phyloP scores from a whole-genome alignment of 2,888 invertebrate genomes.

The Apodemia zela region DNA sequence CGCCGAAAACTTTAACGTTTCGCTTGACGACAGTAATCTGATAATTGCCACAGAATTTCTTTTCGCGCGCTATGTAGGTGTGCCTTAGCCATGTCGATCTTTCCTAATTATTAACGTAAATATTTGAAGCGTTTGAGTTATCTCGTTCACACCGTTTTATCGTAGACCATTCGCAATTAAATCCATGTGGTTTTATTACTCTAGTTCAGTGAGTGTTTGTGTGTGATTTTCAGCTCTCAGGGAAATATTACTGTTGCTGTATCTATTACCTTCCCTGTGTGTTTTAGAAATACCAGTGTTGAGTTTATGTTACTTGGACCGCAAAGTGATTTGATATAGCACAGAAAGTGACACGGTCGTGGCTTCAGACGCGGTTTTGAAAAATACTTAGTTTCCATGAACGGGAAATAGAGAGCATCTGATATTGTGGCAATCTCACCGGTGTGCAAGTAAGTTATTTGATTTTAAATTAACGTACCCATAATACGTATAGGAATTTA shows the following conservation, averaged over 20 bases:
- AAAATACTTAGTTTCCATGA: conserved; percentile 43
- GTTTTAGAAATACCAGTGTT: conserved; percentile 53
- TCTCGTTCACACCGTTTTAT: conserved; percentile 24
- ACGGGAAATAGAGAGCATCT: conserved; percentile 11
- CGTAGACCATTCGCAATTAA: conserved; percentile 36
- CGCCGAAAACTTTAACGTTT: conserved; percentile 50
- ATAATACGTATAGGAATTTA: too few relatives aligned
- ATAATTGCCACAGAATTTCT: conserved; percentile 65
- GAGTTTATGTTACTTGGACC: conserved; percentile 73
- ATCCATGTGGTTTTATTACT: conserved; percentile 39
- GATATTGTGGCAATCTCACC: conserved; percentile 7
- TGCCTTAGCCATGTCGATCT: conserved; percentile 39
- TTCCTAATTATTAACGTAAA: conserved; percentile 51
- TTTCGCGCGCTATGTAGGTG: conserved; percentile 48
- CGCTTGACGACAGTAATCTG: conserved; percentile 60
- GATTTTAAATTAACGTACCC: neutral
- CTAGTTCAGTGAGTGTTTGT: conserved; percentile 35
- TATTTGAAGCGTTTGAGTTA: conserved; percentile 36
- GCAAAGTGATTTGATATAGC: conserved; percentile 69
- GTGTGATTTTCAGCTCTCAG: conserved; percentile 67
- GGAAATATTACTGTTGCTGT: conserved; percentile 57
- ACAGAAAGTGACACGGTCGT: conserved; percentile 71
- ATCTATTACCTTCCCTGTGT: conserved; percentile 71
- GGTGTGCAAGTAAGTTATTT: conserved; percentile 1
- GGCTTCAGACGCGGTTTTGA: conserved; percentile 66